A percentile compares a stretch with the other conserved stretches of the same genome.
Evolutionary conservation across 2,888 invertebrate species (phyloP).

Genomic region (Chironomus riparius): DNA sequence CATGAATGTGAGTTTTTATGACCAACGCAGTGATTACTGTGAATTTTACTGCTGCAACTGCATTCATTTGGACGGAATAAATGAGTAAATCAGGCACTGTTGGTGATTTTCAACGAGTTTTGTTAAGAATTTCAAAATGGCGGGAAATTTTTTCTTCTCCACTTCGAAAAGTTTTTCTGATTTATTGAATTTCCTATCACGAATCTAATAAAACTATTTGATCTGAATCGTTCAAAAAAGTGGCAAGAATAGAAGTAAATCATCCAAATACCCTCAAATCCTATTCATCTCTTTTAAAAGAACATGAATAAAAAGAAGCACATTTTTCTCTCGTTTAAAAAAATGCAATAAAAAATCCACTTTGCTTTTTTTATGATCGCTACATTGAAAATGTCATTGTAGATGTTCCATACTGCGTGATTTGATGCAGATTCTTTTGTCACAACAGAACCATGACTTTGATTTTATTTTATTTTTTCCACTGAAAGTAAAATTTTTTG

Average conservation of each 20-base stretch:
- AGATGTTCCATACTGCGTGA: background rate
- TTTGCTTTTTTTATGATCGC: background rate
- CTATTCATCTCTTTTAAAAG: too few relatives aligned
- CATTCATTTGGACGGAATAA: background rate
- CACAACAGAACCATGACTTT: background rate
- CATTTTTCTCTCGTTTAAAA: too few relatives aligned
- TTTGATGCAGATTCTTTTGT: background rate
- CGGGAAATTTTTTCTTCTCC: too few relatives aligned
- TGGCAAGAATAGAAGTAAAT: too few relatives aligned
- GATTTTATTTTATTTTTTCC: background rate
- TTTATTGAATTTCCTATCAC: too few relatives aligned
- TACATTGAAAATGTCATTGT: background rate
- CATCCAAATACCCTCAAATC: too few relatives aligned
- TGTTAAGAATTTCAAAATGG: too few relatives aligned
- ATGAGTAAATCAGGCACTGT: too few relatives aligned
- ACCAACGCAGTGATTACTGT: conserved; percentile 18
- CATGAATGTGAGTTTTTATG: conserved; percentile 20
- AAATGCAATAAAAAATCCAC: background rate
- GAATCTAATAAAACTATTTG: too few relatives aligned
- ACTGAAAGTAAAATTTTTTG: background rate
- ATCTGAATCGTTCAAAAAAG: too few relatives aligned
- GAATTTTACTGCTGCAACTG: conserved; percentile 15
- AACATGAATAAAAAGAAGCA: too few relatives aligned
- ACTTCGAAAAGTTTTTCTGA: too few relatives aligned
- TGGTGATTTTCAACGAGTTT: background rate